A percentile compares a stretch with the other conserved stretches of the same genome.
phyloP scores from a whole-genome alignment of 64 coral and sea anemone species.

The Actinia equina region DNA sequence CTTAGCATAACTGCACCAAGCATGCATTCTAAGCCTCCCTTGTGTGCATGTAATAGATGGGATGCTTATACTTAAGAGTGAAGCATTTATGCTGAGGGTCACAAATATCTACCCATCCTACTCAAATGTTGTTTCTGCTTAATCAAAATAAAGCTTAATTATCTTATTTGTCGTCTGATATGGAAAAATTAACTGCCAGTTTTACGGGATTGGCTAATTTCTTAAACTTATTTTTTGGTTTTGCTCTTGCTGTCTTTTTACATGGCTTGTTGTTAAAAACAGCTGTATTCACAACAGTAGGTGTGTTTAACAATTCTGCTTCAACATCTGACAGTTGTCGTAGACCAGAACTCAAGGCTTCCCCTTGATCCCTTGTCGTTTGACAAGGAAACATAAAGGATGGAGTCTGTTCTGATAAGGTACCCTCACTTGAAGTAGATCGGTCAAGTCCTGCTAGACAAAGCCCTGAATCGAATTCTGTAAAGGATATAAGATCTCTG shows the following conservation, averaged over 20 bases:
- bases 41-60: too few relatives aligned
- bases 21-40: too few relatives aligned
- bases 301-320: slow-evolving; percentile 8
- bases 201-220: background rate
- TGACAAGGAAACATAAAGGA: background rate
- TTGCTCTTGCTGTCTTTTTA: background rate
- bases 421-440: background rate
- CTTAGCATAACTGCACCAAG: too few relatives aligned
- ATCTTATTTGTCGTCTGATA: background rate
- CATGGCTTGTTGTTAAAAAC: background rate
- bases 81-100: too few relatives aligned
- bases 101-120: too few relatives aligned
- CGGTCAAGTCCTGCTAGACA: slow-evolving; percentile 47
- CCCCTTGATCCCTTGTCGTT: background rate
- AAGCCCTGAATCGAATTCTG: slow-evolving; percentile 81
- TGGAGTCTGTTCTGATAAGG: background rate
- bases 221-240: background rate
- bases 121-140: too few relatives aligned
- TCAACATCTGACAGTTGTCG: slow-evolving; percentile 23
- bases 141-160: background rate
- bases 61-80: too few relatives aligned
- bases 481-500: slow-evolving; percentile 80
- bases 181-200: background rate
- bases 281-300: background rate
- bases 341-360: slow-evolving; percentile 1